These are phyloP conservation scores for Pipistrellus kuhlii DNA, from an alignment of 2,797 vertebrate species.

Conservation along the genomic window DNA sequence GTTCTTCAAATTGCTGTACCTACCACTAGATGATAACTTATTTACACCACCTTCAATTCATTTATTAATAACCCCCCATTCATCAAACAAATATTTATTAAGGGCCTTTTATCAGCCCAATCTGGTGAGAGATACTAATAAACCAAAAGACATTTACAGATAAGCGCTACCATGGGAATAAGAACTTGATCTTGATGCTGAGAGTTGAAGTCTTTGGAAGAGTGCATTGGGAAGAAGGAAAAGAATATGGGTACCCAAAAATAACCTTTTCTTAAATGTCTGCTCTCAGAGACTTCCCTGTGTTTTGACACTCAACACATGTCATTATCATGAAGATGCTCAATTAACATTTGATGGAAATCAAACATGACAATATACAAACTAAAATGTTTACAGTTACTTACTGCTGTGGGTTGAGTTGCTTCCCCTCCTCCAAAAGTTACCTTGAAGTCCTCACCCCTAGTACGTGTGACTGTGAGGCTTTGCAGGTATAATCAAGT, in stretches of 20 bases:
- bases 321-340: background rate
- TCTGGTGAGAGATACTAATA: background rate
- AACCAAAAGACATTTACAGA: background rate
- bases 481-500: background rate
- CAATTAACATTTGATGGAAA: background rate
- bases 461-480: background rate
- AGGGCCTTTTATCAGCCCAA: background rate
- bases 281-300: background rate
- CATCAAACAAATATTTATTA: background rate
- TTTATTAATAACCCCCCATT: background rate
- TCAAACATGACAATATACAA: background rate
- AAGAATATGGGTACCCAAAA: background rate
- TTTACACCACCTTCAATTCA: background rate
- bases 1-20: background rate
- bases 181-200: background rate
- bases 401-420: background rate
- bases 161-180: background rate
- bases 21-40: background rate
- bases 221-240: background rate
- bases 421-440: background rate
- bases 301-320: background rate
- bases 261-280: background rate
- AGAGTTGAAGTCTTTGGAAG: background rate
- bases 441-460: background rate
- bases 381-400: background rate